Evolutionary conservation across 1,140 invertebrate genomes (phyloP), one percentile per base, ranked within the genome.

Genomic region (Homarus americanus): DNA sequence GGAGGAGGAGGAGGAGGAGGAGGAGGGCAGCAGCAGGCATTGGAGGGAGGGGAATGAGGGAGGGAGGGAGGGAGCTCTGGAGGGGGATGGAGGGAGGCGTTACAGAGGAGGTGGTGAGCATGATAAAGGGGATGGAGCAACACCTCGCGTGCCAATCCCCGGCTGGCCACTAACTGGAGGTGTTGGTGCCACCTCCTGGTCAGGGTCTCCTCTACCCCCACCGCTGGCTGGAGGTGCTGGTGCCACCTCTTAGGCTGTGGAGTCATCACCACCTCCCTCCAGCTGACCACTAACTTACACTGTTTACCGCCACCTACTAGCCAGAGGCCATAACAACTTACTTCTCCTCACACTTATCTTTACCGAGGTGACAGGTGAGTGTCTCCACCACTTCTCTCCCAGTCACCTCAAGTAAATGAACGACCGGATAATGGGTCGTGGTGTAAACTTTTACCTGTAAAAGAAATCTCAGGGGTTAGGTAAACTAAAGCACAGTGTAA

Each of bases 111-210:
- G 32, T 44, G 78, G 17, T 32, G 41, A 53, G 17, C 32, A 34
- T 80, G 44, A 80, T 80, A 80, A 80, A 80, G 78, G 44, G 78
- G 78, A 80, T 80, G 44, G 78, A 80, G 17, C 78, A 44, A 80
- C 78, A 80, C 78, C 78, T 80, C 78, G 41, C 20, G n/a, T 69
- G 63, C 63, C 63, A 69, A 69, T 69, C 63, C n/a, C 63, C n/a
- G n/a, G 63, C 24, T 69, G 63, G 63, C 63, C 63, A 28, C 63
- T 69, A 12, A 69, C 63, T 63, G 58, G 58, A 63, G 58, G 20
- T 63, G 58, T 5, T 10, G 63, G 5, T 28, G 63, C 28, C 63
- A 0, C 63, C n/a, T 20, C 0, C 15, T 24, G 24, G 20, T 20
- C 58, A 20, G 15, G 15, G 15, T 24, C 4, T 15, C 24, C 15